These are phyloP conservation scores for Mamestra brassicae DNA, from an alignment of 2,888 invertebrate genomes.

Conservation along the genomic window DNA sequence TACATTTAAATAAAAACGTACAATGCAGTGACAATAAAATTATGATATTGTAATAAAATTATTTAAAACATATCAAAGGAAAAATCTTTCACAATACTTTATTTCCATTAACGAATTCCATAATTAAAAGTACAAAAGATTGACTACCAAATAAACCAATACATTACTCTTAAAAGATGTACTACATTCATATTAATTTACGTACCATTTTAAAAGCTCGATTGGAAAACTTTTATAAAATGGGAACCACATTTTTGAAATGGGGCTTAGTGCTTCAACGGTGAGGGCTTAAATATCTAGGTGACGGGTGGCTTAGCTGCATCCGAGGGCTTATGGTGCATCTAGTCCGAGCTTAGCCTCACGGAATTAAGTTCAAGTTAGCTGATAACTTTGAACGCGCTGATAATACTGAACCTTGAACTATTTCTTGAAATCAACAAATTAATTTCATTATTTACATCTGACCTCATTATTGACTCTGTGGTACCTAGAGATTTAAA, in stretches of 20 bases:
- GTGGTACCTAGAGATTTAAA: conserved; percentile 9
- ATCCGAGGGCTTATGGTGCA: not conserved
- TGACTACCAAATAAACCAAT: not conserved
- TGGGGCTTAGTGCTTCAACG: not conserved
- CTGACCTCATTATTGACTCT: no score
- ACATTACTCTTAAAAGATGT: not conserved
- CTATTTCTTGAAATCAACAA: not conserved
- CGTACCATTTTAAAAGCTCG: not conserved
- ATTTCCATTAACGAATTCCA: not conserved
- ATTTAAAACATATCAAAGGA: no score
- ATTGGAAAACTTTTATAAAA: not conserved
- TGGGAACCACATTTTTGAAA: not conserved
- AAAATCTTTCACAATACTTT: not conserved
- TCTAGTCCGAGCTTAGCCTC: not conserved
- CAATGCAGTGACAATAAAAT: no score
- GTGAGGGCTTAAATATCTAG: conserved; percentile 12
- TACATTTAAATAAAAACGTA: no score
- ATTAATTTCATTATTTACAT: not conserved
- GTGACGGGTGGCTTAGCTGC: conserved; percentile 1
- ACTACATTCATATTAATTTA: not conserved
- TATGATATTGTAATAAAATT: no score
- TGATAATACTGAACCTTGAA: conserved; percentile 41
- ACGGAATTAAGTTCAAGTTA: conserved; percentile 30
- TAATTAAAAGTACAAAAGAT: not conserved
- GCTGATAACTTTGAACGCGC: conserved; percentile 53